Percentiles rank a stretch among this genome's conserved stretches.
Evolutionary conservation across 2,113 vertebrate genomes (phyloP).

Genomic region (Bambusicola thoracicus): DNA sequence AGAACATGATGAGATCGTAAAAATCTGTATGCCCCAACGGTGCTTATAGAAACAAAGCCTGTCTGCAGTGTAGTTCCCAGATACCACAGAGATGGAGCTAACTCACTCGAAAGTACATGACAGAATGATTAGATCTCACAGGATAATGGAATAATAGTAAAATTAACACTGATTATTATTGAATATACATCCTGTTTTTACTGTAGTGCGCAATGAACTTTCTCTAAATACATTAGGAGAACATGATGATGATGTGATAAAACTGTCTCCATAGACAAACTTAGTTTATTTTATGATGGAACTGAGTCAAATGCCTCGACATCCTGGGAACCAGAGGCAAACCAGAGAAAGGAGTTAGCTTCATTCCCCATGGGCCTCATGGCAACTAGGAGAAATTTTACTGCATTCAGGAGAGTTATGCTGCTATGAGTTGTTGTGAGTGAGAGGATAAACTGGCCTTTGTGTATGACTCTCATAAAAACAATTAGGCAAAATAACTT

Average conservation of each 20-base stretch:
- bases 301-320: not conserved
- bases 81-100: constrained; percentile 61
- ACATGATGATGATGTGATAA: not conserved
- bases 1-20: constrained; percentile 41
- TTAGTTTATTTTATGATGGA: not conserved
- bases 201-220: not conserved
- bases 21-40: constrained; percentile 24
- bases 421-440: not conserved
- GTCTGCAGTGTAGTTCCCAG: constrained; percentile 61
- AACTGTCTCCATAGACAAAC: not conserved
- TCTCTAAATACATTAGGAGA: not conserved
- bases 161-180: constrained; percentile 33
- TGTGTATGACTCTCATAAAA: not conserved
- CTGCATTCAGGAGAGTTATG: not conserved
- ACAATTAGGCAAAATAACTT: not conserved
- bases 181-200: constrained; percentile 27
- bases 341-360: constrained; percentile 31
- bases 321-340: not conserved
- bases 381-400: not conserved
- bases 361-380: not conserved
- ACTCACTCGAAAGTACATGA: constrained; percentile 21
- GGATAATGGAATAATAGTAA: constrained; percentile 43
- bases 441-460: not conserved
- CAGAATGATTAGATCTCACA: constrained; percentile 17
- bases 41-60: constrained; percentile 40